These are phyloP conservation scores for Ispidina lecontei DNA, from an alignment of 2,797 vertebrate genomes.

Conservation along the genomic window DNA sequence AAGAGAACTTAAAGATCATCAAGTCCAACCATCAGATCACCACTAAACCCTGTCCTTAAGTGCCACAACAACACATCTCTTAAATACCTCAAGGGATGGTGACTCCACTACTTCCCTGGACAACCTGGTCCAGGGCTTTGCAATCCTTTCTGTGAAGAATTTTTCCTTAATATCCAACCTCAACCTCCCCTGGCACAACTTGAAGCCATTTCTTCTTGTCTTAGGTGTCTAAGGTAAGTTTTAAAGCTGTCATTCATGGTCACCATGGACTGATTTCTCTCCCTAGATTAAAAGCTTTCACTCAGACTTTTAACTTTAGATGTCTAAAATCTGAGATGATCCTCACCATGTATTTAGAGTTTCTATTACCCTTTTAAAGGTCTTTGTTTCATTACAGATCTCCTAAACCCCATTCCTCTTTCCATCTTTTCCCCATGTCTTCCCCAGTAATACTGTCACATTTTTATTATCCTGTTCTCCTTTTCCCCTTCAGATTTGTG, in stretches of 20 bases:
- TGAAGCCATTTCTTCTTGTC: no score
- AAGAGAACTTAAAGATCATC: no score
- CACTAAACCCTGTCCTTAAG: no score
- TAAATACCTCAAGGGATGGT: no score
- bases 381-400: not conserved
- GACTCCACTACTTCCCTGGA: no score
- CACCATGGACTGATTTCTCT: not conserved
- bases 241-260: not conserved
- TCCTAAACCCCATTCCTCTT: not conserved
- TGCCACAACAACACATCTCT: no score
- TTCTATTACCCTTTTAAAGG: not conserved
- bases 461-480: slow-evolving; percentile 6
- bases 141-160: no score
- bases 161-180: no score
- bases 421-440: not conserved
- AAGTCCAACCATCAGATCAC: no score
- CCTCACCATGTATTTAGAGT: not conserved
- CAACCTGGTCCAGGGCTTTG: no score
- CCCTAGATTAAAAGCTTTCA: not conserved
- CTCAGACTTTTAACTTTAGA: not conserved
- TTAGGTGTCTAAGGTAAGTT: not conserved
- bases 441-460: not conserved
- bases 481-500: not conserved
- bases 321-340: not conserved
- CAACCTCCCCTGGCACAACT: no score